Percentiles rank a stretch among this genome's conserved stretches.
Evolutionary conservation across 2,797 vertebrate species (phyloP).

Genomic region (Heliangelus exortis): DNA sequence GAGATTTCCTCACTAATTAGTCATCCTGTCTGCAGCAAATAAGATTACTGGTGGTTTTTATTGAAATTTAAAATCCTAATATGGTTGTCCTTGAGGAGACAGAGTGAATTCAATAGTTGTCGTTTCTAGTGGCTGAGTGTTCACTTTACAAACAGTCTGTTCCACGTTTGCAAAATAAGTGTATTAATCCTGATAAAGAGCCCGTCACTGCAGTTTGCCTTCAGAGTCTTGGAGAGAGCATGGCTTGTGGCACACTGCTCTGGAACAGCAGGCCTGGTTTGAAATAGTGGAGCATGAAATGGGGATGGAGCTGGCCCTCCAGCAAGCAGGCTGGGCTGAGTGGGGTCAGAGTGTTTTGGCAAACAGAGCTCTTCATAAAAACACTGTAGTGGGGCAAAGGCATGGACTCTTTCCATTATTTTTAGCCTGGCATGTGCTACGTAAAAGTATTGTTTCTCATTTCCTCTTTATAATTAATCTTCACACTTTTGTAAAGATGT

Average conservation of each 20-base stretch:
- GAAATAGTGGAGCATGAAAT: too few species aligned
- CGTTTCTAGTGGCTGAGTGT: background rate
- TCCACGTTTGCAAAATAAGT: background rate
- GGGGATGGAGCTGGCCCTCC: too few species aligned
- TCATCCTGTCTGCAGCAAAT: background rate
- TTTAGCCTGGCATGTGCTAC: background rate
- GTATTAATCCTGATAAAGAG: background rate
- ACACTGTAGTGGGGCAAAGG: background rate
- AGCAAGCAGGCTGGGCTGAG: too few species aligned
- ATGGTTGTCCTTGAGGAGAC: background rate
- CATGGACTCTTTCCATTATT: background rate
- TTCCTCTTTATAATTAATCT: background rate
- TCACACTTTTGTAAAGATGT: background rate
- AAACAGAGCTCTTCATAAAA: background rate
- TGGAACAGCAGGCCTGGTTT: too few species aligned
- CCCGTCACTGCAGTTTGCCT: background rate
- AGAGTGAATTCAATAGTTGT: background rate
- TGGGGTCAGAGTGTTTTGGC: too few species aligned
- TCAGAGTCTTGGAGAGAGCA: too few species aligned
- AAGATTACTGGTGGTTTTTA: background rate
- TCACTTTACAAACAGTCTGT: background rate
- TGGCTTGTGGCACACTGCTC: too few species aligned
- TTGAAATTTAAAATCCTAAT: background rate
- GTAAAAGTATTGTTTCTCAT: rapidly evolving
- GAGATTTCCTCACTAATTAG: background rate